Conservation (phyloP, 2,888 invertebrate species). For the Polietes domitor region DNA sequence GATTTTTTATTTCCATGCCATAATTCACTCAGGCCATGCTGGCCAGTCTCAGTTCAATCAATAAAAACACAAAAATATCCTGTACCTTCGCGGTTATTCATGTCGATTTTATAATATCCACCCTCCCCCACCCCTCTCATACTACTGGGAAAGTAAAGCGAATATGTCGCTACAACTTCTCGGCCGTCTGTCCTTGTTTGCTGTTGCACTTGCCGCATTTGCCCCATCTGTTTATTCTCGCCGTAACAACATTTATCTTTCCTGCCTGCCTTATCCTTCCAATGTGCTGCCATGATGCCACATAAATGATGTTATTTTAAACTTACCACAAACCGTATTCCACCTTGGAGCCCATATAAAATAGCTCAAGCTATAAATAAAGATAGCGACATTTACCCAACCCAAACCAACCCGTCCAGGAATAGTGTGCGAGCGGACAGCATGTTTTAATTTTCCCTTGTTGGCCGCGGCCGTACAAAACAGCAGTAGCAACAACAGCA, state of each 20-base stretch:
- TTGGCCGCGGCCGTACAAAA: not conserved
- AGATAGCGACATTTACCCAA: not conserved
- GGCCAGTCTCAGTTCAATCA: too few relatives aligned
- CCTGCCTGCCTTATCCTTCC: not conserved
- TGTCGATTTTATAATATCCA: too few relatives aligned
- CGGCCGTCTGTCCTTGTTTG: not conserved
- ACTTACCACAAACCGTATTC: constrained; percentile 12
- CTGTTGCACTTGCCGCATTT: not conserved
- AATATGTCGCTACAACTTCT: too few relatives aligned
- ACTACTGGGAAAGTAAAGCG: too few relatives aligned
- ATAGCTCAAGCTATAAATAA: not conserved
- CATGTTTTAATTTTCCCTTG: constrained; percentile 20
- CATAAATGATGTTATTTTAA: constrained; percentile 8
- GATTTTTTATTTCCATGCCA: too few relatives aligned
- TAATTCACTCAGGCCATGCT: too few relatives aligned
- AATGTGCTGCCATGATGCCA: not conserved
- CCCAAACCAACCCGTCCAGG: not conserved
- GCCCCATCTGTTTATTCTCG: constrained; percentile 12
- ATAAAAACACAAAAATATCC: too few relatives aligned
- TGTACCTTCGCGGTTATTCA: too few relatives aligned
- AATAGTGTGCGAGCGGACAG: not conserved
- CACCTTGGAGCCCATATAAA: constrained; percentile 13
- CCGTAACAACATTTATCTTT: not conserved
- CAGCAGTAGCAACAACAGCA: not conserved
- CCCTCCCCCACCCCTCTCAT: not conserved